phyloP scores from a whole-genome alignment of 2,888 invertebrate genomes.

The Apotomis capreana region DNA sequence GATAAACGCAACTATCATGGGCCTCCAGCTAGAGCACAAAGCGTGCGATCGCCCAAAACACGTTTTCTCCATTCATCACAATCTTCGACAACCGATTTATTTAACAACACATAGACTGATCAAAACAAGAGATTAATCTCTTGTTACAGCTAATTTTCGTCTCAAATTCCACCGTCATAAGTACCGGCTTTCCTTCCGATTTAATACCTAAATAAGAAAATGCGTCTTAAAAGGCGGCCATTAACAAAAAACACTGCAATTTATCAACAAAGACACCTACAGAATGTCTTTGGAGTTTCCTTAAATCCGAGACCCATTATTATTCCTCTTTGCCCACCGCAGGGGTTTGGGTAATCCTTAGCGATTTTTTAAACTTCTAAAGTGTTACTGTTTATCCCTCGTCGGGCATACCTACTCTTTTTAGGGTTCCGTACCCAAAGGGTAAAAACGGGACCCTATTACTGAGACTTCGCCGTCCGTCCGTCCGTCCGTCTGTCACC shows the following conservation, averaged over 20 bases:
- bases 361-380: slow-evolving; percentile 57
- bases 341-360: slow-evolving; percentile 70
- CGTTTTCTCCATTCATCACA: too few species aligned
- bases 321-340: slow-evolving; percentile 70
- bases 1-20: too few species aligned
- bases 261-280: slow-evolving; percentile 73
- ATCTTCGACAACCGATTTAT: too few species aligned
- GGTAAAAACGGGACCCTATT: too few species aligned
- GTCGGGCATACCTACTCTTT: slow-evolving; percentile 31
- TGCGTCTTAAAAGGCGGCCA: slow-evolving; percentile 61
- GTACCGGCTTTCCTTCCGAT: slow-evolving; percentile 42
- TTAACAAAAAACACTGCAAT: slow-evolving; percentile 76
- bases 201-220: slow-evolving; percentile 48
- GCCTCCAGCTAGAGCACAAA: too few species aligned
- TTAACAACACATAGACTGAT: neutral
- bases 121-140: slow-evolving; percentile 23
- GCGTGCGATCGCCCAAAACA: too few species aligned
- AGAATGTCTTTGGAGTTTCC: slow-evolving; percentile 62
- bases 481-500: too few species aligned
- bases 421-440: too few species aligned
- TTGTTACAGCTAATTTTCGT: slow-evolving; percentile 5
- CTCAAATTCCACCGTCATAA: slow-evolving; percentile 42
- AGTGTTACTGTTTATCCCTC: slow-evolving; percentile 48
- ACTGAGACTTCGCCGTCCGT: too few species aligned
- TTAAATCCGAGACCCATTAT: slow-evolving; percentile 71